Conservation (phyloP, 92 coral and sea anemone genomes). For the Porites cylindrica region DNA sequence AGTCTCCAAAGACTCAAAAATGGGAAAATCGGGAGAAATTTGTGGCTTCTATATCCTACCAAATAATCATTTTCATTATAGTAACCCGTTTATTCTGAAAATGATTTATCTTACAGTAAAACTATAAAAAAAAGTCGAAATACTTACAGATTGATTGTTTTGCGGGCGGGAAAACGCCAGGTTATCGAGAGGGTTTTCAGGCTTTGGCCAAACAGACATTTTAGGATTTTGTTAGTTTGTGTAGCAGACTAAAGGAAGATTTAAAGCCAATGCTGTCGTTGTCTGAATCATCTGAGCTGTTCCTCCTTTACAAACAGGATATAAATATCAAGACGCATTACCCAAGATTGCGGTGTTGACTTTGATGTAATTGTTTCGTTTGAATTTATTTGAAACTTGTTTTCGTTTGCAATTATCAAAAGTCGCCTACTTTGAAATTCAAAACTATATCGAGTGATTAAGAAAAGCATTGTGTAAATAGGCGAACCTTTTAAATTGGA, state of each 20-base stretch:
- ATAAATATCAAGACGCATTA: background rate
- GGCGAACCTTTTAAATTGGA: background rate
- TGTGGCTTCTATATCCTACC: no score
- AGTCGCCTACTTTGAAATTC: slow-evolving; percentile 33
- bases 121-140: no score
- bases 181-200: background rate
- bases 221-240: background rate
- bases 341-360: background rate
- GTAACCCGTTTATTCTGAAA: background rate
- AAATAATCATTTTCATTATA: no score
- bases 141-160: slow-evolving; percentile 13
- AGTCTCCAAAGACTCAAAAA: no score
- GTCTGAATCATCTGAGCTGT: background rate
- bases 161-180: background rate
- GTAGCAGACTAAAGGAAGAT: background rate
- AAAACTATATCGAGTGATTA: slow-evolving; percentile 11
- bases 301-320: background rate
- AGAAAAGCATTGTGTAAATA: slow-evolving; percentile 18
- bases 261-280: background rate
- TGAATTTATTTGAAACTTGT: background rate
- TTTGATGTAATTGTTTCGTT: background rate
- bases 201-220: slow-evolving; percentile 21
- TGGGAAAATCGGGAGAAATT: no score
- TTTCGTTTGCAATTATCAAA: slow-evolving; percentile 17
- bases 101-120: background rate